Base-by-base conservation (phyloP, 2,797 vertebrate genomes). In the Ispidina picta region DNA sequence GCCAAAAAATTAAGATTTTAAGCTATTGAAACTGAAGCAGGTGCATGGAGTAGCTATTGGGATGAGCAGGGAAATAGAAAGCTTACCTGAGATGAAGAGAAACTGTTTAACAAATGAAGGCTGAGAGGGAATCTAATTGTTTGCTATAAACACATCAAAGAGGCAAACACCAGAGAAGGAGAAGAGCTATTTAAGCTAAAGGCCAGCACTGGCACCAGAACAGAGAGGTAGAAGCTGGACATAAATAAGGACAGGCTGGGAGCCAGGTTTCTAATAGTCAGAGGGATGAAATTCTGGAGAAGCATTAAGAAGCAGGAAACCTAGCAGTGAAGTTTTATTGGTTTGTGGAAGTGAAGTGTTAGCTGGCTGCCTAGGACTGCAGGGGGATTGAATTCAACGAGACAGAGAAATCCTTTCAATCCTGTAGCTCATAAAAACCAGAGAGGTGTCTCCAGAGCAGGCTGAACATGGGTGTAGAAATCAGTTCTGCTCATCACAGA, bases 81-180 rank as follows among this genome's bases (percentile, higher is more conserved):
- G 37, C 54, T 85, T 85, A 74, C 43, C 78, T 71, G 44, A 87
- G 71, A 78, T 56, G 31, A 79, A 69, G 69, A 91, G 49, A 88
- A 94, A 88, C 64, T 54, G 49, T 70, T 89, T 73, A 83, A 68
- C 78, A 94, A 87, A 94, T 93, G 78, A 90, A 87, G 75, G 69
- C 48, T 89, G 90, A 94, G 84, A 74, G 54, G n/a, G 29, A 74
- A 87, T 92, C 54, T 89, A 92, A 92, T 93, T 68, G 90, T 33
- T 76, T 60, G 41, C 92, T 64, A 94, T 94, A 96, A 96, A 95
- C 59, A 87, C 69, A 89, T 90, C 88, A 94, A 70, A 84, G 65
- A 77, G 41, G 78, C 69, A 90, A 93, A 93, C 15, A 18, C 43
- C 51, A 44, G 62, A 54, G 86, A 89, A 86, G 56, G 25, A 75